Conservation (phyloP, 1,140 invertebrate species). For the Oedothorax gibbosus region DNA sequence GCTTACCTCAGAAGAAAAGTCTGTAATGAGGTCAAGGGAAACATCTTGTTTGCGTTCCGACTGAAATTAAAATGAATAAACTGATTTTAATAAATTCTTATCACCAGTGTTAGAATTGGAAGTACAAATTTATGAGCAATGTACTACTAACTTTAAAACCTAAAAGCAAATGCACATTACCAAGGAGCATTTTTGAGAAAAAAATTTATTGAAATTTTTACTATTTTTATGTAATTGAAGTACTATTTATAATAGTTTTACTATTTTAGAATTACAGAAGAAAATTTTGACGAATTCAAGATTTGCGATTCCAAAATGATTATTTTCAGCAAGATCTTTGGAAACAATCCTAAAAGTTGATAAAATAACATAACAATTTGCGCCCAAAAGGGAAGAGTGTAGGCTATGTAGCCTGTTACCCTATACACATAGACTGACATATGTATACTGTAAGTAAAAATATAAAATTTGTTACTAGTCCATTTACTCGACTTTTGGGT, state of each 20-base stretch:
- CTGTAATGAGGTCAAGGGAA: slow-evolving; percentile 37
- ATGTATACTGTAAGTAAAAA: too few species aligned
- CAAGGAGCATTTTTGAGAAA: background rate
- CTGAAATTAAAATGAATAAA: background rate
- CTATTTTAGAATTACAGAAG: too few species aligned
- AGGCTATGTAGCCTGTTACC: too few species aligned
- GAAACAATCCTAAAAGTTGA: too few species aligned
- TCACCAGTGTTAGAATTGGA: background rate
- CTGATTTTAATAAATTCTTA: background rate
- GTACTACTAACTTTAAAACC: background rate
- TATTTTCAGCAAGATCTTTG: too few species aligned
- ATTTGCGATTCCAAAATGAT: background rate
- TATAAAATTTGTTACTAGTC: too few species aligned
- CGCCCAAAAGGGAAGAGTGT: too few species aligned
- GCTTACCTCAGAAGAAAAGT: slow-evolving; percentile 45
- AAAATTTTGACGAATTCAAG: background rate
- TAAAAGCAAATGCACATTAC: too few species aligned
- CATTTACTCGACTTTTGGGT: too few species aligned
- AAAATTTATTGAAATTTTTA: background rate
- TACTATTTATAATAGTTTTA: background rate
- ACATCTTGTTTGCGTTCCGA: slow-evolving; percentile 27
- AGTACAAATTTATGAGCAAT: background rate
- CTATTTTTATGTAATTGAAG: background rate
- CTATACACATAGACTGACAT: too few species aligned
- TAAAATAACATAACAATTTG: too few species aligned